Percentiles rank a stretch among this genome's conserved stretches.
These are phyloP conservation scores for Drosophila varians DNA, from an alignment of 1,140 invertebrate genomes.

Conservation along the genomic window DNA sequence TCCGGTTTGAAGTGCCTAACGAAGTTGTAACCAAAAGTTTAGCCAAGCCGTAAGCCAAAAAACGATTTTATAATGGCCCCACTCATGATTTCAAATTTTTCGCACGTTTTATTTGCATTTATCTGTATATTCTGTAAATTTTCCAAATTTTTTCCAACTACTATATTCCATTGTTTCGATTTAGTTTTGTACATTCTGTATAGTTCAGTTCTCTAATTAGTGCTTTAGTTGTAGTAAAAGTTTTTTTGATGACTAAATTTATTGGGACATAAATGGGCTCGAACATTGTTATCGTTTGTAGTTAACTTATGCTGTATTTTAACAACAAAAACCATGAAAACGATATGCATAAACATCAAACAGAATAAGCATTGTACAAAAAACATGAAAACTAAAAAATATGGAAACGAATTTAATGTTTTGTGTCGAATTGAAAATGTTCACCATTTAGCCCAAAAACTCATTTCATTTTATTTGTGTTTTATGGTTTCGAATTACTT, in stretches of 20 bases:
- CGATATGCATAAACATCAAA: conserved; percentile 52
- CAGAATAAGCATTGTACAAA: conserved; percentile 63
- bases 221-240: conserved; percentile 71
- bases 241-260: conserved; percentile 83
- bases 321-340: conserved; percentile 51
- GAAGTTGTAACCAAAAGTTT: conserved; percentile 73
- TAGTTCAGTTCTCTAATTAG: conserved; percentile 24
- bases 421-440: conserved; percentile 49
- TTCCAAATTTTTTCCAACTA: conserved; percentile 25
- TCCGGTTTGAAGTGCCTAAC: conserved; percentile 70
- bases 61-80: conserved; percentile 77
- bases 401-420: conserved; percentile 11
- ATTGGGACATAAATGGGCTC: conserved; percentile 83
- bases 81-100: conserved; percentile 63
- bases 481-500: conserved; percentile 11
- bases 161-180: background rate
- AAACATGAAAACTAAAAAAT: conserved; percentile 10
- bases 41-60: conserved; percentile 72
- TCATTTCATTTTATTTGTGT: conserved; percentile 69
- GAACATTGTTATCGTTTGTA: conserved; percentile 82
- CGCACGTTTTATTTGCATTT: conserved; percentile 76
- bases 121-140: conserved; percentile 29
- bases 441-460: conserved; percentile 78
- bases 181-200: conserved; percentile 29
- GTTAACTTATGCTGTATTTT: conserved; percentile 66